phyloP scores from a whole-genome alignment of 2,113 vertebrate genomes.

The Otolemur garnettii region DNA sequence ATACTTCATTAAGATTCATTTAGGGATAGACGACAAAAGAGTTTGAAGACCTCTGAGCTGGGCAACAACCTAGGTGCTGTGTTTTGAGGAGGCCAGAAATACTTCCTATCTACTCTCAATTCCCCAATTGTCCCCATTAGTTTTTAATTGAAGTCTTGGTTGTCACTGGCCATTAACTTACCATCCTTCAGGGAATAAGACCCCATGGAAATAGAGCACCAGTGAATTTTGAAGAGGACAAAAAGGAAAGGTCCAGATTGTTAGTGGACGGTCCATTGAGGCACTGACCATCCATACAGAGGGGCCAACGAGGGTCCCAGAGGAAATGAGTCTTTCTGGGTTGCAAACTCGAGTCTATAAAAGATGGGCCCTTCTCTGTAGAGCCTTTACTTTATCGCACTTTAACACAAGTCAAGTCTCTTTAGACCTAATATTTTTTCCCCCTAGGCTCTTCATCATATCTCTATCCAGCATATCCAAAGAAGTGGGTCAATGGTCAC shows the following conservation, averaged over 20 bases:
- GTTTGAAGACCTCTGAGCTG: neutral
- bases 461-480: neutral
- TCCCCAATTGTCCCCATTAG: neutral
- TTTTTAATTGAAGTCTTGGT: neutral
- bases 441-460: neutral
- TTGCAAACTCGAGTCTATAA: neutral
- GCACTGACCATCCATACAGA: neutral
- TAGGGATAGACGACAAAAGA: neutral
- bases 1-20: neutral
- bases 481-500: neutral
- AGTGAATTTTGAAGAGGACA: neutral
- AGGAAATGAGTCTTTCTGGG: neutral
- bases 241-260: neutral
- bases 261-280: rapidly evolving
- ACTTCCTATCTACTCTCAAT: neutral
- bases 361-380: neutral
- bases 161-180: neutral
- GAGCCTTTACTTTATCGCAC: neutral
- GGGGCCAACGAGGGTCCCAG: neutral
- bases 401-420: neutral
- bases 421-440: neutral
- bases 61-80: neutral
- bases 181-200: neutral
- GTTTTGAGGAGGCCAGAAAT: neutral
- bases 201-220: neutral